A percentile compares a stretch with the other conserved stretches of the same genome.
Evolutionary conservation across 2,113 vertebrate species (phyloP).

Genomic region (Psilopogon haemacephalus): DNA sequence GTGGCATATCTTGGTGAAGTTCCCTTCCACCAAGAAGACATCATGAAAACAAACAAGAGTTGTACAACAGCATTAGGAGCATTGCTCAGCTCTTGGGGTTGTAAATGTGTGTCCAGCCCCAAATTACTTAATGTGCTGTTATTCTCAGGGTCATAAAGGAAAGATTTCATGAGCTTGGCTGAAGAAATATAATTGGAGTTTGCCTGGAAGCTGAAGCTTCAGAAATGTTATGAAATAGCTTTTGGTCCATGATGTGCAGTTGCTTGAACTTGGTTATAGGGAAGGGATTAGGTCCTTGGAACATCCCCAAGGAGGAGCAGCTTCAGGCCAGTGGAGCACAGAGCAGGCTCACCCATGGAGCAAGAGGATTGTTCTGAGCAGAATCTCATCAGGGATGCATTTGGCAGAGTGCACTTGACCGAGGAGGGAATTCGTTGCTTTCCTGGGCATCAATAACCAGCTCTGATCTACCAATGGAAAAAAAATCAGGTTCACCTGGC

Average conservation of each 20-base stretch:
- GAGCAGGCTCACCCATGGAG: background rate
- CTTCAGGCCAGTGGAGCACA: background rate
- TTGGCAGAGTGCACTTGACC: background rate
- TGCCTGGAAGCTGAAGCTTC: background rate
- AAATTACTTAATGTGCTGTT: background rate
- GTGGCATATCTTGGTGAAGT: background rate
- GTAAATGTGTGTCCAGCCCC: background rate
- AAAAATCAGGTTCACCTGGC: slow-evolving; percentile 19
- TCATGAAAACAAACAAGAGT: background rate
- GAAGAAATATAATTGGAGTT: background rate
- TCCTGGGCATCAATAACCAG: background rate
- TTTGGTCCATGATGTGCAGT: background rate
- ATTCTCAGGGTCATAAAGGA: background rate
- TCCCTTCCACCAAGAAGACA: background rate
- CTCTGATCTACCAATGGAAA: background rate
- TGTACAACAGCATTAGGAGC: background rate
- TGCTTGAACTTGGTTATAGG: background rate
- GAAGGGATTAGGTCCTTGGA: background rate
- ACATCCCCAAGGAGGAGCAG: background rate
- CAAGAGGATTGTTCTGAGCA: background rate
- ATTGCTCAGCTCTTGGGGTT: background rate
- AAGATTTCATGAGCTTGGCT: background rate
- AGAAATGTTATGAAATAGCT: background rate
- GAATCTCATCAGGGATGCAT: background rate
- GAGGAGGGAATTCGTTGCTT: background rate